phyloP scores from a whole-genome alignment of 2,113 vertebrate genomes.

The Seriola dumerili region DNA sequence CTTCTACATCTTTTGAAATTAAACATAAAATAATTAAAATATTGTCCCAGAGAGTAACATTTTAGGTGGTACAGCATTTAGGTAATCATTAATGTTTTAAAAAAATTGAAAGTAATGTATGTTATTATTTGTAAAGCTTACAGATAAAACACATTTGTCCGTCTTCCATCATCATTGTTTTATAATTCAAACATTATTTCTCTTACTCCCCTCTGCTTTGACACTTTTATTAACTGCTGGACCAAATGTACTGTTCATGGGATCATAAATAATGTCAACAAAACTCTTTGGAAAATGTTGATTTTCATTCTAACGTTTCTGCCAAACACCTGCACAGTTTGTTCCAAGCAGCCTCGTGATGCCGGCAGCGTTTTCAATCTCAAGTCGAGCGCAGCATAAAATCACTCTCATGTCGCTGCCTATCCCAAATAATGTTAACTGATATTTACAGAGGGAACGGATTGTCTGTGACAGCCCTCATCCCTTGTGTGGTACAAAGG shows the following conservation, averaged over 20 bases:
- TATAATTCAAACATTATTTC: neutral
- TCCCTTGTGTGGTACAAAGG: neutral
- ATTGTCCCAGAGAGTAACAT: too few species aligned
- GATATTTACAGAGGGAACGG: neutral
- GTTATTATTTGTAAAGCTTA: neutral
- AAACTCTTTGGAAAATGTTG: too few species aligned
- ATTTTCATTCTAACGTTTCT: too few species aligned
- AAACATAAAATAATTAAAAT: too few species aligned
- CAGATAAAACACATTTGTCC: neutral
- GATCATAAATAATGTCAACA: too few species aligned
- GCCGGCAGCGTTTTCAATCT: neutral
- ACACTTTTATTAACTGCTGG: neutral
- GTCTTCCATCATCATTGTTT: neutral
- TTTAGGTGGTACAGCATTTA: too few species aligned
- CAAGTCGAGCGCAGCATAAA: too few species aligned
- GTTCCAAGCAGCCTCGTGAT: neutral
- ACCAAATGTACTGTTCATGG: neutral
- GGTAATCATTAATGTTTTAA: too few species aligned
- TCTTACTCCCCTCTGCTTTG: neutral
- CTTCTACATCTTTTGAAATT: too few species aligned
- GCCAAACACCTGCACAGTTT: too few species aligned
- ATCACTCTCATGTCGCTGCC: neutral
- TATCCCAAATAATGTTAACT: neutral
- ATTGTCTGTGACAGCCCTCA: neutral
- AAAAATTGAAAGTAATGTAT: too few species aligned